Evolutionary conservation across 2,888 invertebrate species (phyloP).

Genomic region (Drosophila neonasuta): DNA sequence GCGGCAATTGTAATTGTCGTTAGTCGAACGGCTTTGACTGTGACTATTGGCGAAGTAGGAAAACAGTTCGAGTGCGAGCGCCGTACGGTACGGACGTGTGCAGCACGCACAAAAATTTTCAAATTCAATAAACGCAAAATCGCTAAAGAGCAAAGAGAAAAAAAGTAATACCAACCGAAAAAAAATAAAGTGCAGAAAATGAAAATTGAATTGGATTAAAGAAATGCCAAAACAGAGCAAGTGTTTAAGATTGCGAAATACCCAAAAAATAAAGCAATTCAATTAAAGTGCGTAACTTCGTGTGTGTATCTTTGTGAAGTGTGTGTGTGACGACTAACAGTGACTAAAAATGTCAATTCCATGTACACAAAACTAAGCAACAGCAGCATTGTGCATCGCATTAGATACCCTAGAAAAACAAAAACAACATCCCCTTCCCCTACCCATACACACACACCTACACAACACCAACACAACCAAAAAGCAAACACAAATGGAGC

Average conservation of each 20-base stretch:
- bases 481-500: slow-evolving; percentile 34
- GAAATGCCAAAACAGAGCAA: slow-evolving; percentile 9
- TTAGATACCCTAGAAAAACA: slow-evolving; percentile 30
- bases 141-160: slow-evolving; percentile 34
- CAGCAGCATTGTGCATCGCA: slow-evolving; percentile 9
- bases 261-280: slow-evolving; percentile 9
- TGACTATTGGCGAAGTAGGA: slow-evolving; percentile 13
- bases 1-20: slow-evolving; percentile 26
- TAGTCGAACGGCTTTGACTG: slow-evolving; percentile 25
- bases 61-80: slow-evolving; percentile 82
- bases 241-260: not conserved
- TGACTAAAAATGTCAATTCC: slow-evolving; percentile 61
- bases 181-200: slow-evolving; percentile 51
- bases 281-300: slow-evolving; percentile 39
- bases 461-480: not conserved
- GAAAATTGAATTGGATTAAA: slow-evolving; percentile 33
- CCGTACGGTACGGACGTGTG: slow-evolving; percentile 80
- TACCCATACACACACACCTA: not conserved
- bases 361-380: slow-evolving; percentile 36
- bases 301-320: slow-evolving; percentile 23
- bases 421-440: slow-evolving; percentile 9
- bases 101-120: slow-evolving; percentile 72
- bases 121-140: slow-evolving; percentile 63
- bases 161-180: slow-evolving; percentile 25
- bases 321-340: slow-evolving; percentile 1